Percentiles rank a stretch among this genome's conserved stretches.
Evolutionary conservation across 2,888 invertebrate species (phyloP).

Genomic region (Biston betularia): DNA sequence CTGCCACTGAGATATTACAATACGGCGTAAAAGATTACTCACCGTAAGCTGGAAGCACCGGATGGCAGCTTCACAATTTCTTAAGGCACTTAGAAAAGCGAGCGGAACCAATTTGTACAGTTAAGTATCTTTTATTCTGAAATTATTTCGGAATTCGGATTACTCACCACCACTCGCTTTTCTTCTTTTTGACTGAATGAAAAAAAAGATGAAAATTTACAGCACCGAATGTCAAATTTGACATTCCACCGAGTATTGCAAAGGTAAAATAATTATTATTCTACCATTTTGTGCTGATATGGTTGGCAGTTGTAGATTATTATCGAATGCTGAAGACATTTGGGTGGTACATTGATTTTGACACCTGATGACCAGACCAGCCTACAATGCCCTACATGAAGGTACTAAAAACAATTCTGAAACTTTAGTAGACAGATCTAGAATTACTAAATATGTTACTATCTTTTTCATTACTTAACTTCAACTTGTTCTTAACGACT

Average conservation of each 20-base stretch:
- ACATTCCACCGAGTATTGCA: constrained; percentile 45
- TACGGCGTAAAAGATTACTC: constrained; percentile 26
- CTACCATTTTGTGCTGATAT: not conserved
- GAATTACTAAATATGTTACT: too few species aligned
- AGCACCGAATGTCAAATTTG: constrained; percentile 18
- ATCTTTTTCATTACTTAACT: too few species aligned
- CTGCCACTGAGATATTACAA: constrained; percentile 46
- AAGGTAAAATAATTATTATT: constrained; percentile 11
- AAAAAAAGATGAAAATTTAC: constrained; percentile 34
- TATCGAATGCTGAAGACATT: too few species aligned
- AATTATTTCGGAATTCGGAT: constrained; percentile 49
- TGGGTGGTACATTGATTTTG: too few species aligned
- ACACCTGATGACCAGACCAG: too few species aligned
- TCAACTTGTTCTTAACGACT: too few species aligned
- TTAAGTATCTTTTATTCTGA: constrained; percentile 46
- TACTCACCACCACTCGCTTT: constrained; percentile 73
- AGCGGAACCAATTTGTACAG: constrained; percentile 26
- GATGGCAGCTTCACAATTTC: constrained; percentile 37
- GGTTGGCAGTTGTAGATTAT: too few species aligned
- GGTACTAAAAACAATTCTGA: too few species aligned
- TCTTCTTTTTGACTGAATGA: constrained; percentile 72
- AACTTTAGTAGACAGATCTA: too few species aligned
- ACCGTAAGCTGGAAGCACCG: constrained; percentile 36
- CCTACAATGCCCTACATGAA: too few species aligned
- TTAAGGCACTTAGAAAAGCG: constrained; percentile 42